Conservation (phyloP, 2,797 vertebrate genomes). For the Chloroceryle inda region DNA sequence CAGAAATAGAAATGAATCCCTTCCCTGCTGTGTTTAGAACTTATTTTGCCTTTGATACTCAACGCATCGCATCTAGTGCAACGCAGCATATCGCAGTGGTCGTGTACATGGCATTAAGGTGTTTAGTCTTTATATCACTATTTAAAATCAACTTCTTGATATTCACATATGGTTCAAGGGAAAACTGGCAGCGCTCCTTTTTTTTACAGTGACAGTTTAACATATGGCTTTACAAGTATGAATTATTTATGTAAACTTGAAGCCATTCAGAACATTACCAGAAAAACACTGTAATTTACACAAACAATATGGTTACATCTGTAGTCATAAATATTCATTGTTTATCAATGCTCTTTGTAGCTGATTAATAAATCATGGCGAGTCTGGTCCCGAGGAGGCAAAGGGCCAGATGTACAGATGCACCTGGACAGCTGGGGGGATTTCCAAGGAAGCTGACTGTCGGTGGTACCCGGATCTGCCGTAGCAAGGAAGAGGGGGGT, state of each 20-base stretch:
- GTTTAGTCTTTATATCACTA: slow-evolving; percentile 19
- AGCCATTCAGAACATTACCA: slow-evolving; percentile 40
- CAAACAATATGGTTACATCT: slow-evolving; percentile 48
- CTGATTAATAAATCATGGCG: slow-evolving; percentile 57
- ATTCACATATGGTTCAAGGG: slow-evolving; percentile 47
- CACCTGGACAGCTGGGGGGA: not conserved
- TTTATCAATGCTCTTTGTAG: slow-evolving; percentile 34
- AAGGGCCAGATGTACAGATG: not conserved
- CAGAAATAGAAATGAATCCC: not conserved
- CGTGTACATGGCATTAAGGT: not conserved
- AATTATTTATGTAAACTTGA: slow-evolving; percentile 58
- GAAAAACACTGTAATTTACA: slow-evolving; percentile 37
- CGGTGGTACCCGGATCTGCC: not conserved
- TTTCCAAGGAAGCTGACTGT: not conserved
- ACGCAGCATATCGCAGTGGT: not conserved
- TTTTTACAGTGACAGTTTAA: slow-evolving; percentile 51
- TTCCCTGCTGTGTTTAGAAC: not conserved
- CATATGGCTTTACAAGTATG: slow-evolving; percentile 60
- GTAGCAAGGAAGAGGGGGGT: not conserved
- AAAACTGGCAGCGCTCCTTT: slow-evolving; percentile 32
- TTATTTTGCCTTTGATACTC: not conserved
- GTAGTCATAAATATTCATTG: slow-evolving; percentile 61
- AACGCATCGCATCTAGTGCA: not conserved
- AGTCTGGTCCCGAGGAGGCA: not conserved
- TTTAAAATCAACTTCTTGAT: slow-evolving; percentile 48